A percentile compares a stretch with the other conserved stretches of the same genome.
phyloP scores from a whole-genome alignment of 2,797 vertebrate species.

The Neostethus bicornis region DNA sequence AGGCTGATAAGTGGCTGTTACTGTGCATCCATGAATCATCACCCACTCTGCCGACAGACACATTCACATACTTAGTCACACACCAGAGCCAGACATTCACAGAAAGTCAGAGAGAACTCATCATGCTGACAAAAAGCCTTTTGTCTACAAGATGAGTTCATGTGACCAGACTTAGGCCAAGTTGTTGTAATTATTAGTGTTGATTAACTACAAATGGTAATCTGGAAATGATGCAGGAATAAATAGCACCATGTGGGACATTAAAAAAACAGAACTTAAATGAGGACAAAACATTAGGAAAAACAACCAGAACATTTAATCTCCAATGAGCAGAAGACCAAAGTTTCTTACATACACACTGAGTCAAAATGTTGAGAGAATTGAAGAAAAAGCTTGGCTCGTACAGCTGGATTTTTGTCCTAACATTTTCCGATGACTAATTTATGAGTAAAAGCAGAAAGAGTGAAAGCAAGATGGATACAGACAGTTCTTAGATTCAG shows the following conservation, averaged over 20 bases:
- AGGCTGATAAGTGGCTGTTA: constrained; percentile 76
- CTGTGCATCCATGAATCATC: constrained; percentile 78
- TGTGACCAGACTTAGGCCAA: constrained; percentile 68
- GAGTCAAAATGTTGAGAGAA: constrained; percentile 27
- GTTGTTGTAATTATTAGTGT: constrained; percentile 72
- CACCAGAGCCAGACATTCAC: constrained; percentile 63
- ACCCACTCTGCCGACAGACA: constrained; percentile 52
- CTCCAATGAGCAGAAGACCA: constrained; percentile 51
- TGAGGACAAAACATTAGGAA: constrained; percentile 36
- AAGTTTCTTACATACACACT: constrained; percentile 48
- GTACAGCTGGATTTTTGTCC: constrained; percentile 53
- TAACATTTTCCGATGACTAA: constrained; percentile 73
- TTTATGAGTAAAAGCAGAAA: constrained; percentile 72
- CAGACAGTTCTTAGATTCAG: constrained; percentile 67
- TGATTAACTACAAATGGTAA: constrained; percentile 78
- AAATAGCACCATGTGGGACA: constrained; percentile 31
- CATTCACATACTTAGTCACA: constrained; percentile 41
- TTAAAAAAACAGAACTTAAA: constrained; percentile 42
- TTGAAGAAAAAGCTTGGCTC: constrained; percentile 29
- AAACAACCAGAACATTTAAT: constrained; percentile 47
- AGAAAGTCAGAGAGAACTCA: constrained; percentile 42
- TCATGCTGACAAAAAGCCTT: constrained; percentile 4
- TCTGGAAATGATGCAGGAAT: constrained; percentile 57
- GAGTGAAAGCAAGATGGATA: constrained; percentile 65
- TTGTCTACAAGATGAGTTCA: constrained; percentile 35